Conservation (phyloP, 2,113 vertebrate species). For the Neodon shergylaensis region DNA sequence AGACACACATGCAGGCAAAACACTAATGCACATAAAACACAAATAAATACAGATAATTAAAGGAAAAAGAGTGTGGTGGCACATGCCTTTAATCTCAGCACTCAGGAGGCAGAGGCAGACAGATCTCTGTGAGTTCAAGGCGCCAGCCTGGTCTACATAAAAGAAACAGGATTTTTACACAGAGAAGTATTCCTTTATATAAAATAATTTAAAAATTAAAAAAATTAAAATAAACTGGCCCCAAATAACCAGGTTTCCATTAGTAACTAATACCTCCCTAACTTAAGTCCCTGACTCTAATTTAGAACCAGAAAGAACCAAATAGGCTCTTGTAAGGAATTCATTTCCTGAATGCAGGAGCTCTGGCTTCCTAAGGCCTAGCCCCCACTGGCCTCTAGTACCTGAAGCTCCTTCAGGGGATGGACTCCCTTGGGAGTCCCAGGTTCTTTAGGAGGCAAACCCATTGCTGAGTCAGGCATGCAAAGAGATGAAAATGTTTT, state of each 20-base stretch:
- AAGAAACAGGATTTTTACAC: not conserved
- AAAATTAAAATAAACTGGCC: not conserved
- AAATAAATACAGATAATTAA: not conserved
- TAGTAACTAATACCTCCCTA: not conserved
- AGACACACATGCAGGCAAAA: not conserved
- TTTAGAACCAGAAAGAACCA: not conserved
- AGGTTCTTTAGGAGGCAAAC: not conserved
- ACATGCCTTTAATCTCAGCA: not conserved
- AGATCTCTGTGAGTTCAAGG: not conserved
- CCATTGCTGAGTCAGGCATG: not conserved
- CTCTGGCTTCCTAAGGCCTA: not conserved
- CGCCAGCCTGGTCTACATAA: not conserved
- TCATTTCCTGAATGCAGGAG: fast-evolving
- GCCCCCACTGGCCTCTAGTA: not conserved
- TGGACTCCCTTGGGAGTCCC: not conserved
- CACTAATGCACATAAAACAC: not conserved
- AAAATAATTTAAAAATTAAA: too few species aligned
- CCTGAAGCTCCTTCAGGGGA: too few species aligned
- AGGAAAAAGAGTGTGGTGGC: not conserved
- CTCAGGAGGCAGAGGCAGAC: not conserved
- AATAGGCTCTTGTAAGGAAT: not conserved
- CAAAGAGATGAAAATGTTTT: not conserved
- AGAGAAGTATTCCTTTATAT: not conserved
- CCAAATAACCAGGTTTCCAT: not conserved
- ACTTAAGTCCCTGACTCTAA: not conserved